These are phyloP conservation scores for Heterohyrax brucei DNA, from an alignment of 2,797 vertebrate genomes.

Conservation along the genomic window DNA sequence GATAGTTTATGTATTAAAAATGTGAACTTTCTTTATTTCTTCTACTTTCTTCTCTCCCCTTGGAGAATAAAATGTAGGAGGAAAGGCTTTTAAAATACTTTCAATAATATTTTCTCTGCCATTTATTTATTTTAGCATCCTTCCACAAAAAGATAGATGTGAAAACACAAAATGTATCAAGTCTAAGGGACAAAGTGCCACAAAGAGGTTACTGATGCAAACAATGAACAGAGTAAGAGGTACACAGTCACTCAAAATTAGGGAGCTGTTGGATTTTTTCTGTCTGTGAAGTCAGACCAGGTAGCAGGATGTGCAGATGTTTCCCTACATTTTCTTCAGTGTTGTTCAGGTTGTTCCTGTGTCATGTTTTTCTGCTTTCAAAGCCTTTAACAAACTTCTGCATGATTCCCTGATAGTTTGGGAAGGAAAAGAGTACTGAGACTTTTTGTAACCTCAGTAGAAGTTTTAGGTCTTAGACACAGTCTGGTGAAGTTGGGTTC, in stretches of 20 bases:
- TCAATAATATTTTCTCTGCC: background rate
- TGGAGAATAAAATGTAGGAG: background rate
- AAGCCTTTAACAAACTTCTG: slow-evolving; percentile 55
- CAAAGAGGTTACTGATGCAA: background rate
- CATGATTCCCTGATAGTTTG: slow-evolving; percentile 31
- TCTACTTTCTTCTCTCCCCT: background rate
- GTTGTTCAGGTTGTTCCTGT: background rate
- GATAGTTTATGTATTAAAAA: background rate
- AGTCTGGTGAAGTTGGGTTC: slow-evolving; percentile 13
- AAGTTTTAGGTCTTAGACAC: background rate
- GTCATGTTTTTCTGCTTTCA: slow-evolving; percentile 72
- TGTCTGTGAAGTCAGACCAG: background rate
- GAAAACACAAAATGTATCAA: background rate
- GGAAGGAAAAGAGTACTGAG: slow-evolving; percentile 46
- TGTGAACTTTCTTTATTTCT: slow-evolving; percentile 3
- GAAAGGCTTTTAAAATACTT: background rate
- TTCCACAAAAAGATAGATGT: background rate
- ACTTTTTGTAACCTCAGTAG: background rate
- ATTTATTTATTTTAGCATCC: background rate
- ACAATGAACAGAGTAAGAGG: background rate
- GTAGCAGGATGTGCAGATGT: background rate
- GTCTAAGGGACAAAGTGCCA: background rate
- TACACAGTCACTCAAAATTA: background rate
- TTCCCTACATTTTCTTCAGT: background rate
- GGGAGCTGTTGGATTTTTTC: background rate